Base-by-base conservation (phyloP, 2,888 invertebrate species). In the Dasypogon diadema region DNA sequence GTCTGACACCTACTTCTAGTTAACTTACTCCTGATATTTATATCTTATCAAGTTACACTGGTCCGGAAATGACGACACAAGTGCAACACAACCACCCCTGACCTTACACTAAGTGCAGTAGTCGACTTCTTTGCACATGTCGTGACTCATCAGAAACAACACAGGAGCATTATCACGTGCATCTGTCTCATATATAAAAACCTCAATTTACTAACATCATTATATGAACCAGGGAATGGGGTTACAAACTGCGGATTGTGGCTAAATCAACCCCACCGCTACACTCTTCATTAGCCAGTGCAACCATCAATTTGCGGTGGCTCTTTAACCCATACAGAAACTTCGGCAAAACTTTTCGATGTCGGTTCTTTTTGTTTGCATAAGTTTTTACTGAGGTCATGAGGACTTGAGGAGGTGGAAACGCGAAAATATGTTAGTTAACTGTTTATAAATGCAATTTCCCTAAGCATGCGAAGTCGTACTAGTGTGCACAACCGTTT, bases 401-500 rank as follows among this genome's bases (percentile, higher is more conserved):
- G n/a, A 63, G 63, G 6, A 48, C 18, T 24, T 12, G 54, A 54
- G 21, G 54, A 22, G 54, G 21, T 2, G 54, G 54, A 21, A 12
- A 12, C 12, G 8, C 21, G 54, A 54, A 48, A 26, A 68, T 65
- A 48, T 26, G 48, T 26, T 46, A 68, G 48, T 48, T 68, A 68
- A 48, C 48, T 68, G 26, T 48, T 68, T 68, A 68, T 68, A 68
- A 68, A 68, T 68, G 65, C 65, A 68, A 68, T 68, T 68, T 68
- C 48, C 65, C 65, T 68, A 68, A 68, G 65, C 65, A 68, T 68
- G 65, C 65, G 48, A 68, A 12, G 24, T 14, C 22, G 48, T n/a
- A 48, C 46, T 48, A 48, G 48, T 26, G 48, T 68, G 26, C 65
- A 68, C 48, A 48, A 68, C 26, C 65, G 65, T 68, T 68, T 68